Evolutionary conservation across 2,888 invertebrate species (phyloP).

Genomic region (Lacanobia oleracea): DNA sequence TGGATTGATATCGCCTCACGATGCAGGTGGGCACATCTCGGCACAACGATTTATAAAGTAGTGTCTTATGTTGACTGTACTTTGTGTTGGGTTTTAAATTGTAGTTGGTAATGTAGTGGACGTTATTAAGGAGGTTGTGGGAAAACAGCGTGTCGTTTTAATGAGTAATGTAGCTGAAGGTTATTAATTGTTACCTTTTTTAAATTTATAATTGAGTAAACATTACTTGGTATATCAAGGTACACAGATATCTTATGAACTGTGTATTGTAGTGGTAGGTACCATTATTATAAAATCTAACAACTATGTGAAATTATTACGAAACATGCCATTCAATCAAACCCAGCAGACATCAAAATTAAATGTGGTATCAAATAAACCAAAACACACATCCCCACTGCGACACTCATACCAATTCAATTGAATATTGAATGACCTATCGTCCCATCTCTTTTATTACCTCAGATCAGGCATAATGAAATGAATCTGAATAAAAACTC

Average conservation of each 20-base stretch:
- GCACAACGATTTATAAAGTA: conserved; percentile 79
- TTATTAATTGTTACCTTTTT: too few species aligned
- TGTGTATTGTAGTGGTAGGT: too few species aligned
- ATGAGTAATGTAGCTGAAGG: background rate
- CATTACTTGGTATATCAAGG: too few species aligned
- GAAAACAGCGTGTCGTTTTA: background rate
- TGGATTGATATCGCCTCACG: conserved; percentile 87
- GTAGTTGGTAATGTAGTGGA: background rate
- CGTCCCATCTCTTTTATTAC: conserved; percentile 10
- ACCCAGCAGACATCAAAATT: background rate
- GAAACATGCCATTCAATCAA: too few species aligned
- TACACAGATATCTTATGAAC: too few species aligned
- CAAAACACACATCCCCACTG: conserved; percentile 5
- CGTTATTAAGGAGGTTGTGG: background rate
- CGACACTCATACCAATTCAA: conserved; percentile 11
- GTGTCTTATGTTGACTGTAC: conserved; percentile 71
- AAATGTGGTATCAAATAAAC: background rate
- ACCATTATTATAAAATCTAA: too few species aligned
- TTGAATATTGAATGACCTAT: conserved; percentile 24
- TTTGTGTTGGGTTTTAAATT: conserved; percentile 41
- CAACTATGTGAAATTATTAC: too few species aligned
- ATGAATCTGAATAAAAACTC: conserved; percentile 33
- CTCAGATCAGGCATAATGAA: conserved; percentile 30
- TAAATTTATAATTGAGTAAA: too few species aligned
- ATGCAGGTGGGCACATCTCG: conserved; percentile 87